These are phyloP conservation scores for Hoplostethus atlanticus DNA, from an alignment of 2,797 vertebrate species.

Conservation along the genomic window DNA sequence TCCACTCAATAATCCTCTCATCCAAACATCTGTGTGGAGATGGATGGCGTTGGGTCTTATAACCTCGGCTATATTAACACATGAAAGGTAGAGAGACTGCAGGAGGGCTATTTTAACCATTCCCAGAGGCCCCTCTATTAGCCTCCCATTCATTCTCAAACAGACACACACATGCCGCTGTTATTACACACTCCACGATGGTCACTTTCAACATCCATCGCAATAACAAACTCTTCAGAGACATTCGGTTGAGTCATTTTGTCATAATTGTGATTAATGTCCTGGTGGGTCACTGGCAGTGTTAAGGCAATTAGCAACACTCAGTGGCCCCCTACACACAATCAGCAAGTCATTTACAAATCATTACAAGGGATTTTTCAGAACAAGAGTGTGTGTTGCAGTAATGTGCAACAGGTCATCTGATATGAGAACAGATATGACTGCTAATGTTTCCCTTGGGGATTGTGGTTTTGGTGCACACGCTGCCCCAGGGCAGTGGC, in stretches of 20 bases:
- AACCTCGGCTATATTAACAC: conserved; percentile 82
- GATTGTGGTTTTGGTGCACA: conserved; percentile 69
- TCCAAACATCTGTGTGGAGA: conserved; percentile 67
- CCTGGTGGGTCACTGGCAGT: conserved; percentile 70
- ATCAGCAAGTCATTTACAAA: conserved; percentile 82
- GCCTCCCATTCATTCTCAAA: conserved; percentile 69
- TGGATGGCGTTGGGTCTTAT: conserved; percentile 75
- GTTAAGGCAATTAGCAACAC: conserved; percentile 76
- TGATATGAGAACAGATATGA: conserved; percentile 74
- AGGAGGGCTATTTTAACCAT: conserved; percentile 76
- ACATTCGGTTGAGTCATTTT: conserved; percentile 73
- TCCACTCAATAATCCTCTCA: conserved; percentile 35
- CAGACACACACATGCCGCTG: conserved; percentile 72
- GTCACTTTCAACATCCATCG: conserved; percentile 69
- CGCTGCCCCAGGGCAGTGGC: conserved; percentile 68
- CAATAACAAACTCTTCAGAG: conserved; percentile 54
- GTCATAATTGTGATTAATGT: conserved; percentile 84
- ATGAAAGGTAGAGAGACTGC: conserved; percentile 79
- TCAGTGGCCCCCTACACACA: conserved; percentile 53
- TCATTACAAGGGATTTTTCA: conserved; percentile 69
- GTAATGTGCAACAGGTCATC: conserved; percentile 77
- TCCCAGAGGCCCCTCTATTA: conserved; percentile 74
- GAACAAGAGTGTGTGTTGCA: conserved; percentile 46
- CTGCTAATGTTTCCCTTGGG: conserved; percentile 80
- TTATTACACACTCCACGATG: conserved; percentile 65